A percentile compares a stretch with the other conserved stretches of the same genome.
phyloP scores from a whole-genome alignment of 2,797 vertebrate species.

The Chrysocyon brachyurus region DNA sequence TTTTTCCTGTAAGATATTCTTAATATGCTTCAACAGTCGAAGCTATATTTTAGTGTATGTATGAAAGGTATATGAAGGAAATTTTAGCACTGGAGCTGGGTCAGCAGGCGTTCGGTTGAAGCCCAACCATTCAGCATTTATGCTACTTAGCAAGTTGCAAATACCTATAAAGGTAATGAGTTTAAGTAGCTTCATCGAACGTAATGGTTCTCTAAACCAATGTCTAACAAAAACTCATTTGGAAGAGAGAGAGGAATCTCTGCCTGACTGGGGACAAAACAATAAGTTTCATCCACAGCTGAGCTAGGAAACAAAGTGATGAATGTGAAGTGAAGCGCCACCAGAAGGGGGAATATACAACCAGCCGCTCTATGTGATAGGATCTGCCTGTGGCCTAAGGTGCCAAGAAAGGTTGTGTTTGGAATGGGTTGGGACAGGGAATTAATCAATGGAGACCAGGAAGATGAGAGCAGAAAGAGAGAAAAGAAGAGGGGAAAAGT shows the following conservation, averaged over 20 bases:
- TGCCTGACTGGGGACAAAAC: slow-evolving; percentile 13
- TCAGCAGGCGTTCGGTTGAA: slow-evolving; percentile 85
- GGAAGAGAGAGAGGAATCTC: slow-evolving; percentile 79
- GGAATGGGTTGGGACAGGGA: neutral
- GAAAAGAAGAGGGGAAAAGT: neutral
- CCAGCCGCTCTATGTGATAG: neutral
- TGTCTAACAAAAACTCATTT: slow-evolving; percentile 85
- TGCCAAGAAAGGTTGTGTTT: rapidly evolving
- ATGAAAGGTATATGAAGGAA: slow-evolving; percentile 81
- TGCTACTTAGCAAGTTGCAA: slow-evolving; percentile 86
- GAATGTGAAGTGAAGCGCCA: neutral
- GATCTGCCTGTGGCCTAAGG: neutral
- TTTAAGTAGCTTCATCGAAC: slow-evolving; percentile 85
- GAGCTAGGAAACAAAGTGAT: neutral
- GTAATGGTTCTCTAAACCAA: slow-evolving; percentile 84
- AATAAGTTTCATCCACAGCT: neutral
- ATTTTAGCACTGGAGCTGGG: slow-evolving; percentile 81
- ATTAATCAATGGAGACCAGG: neutral
- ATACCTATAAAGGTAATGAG: slow-evolving; percentile 83
- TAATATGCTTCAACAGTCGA: neutral
- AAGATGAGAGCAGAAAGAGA: neutral
- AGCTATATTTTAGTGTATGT: slow-evolving; percentile 41
- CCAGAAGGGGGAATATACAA: neutral
- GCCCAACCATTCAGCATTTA: slow-evolving; percentile 82
- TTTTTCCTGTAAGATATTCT: neutral